Percentiles rank a stretch among this genome's conserved stretches.
These are phyloP conservation scores for Rhopilema esculentum DNA, from an alignment of 30 jellyfish, hydroid and myxozoan species.

Conservation along the genomic window DNA sequence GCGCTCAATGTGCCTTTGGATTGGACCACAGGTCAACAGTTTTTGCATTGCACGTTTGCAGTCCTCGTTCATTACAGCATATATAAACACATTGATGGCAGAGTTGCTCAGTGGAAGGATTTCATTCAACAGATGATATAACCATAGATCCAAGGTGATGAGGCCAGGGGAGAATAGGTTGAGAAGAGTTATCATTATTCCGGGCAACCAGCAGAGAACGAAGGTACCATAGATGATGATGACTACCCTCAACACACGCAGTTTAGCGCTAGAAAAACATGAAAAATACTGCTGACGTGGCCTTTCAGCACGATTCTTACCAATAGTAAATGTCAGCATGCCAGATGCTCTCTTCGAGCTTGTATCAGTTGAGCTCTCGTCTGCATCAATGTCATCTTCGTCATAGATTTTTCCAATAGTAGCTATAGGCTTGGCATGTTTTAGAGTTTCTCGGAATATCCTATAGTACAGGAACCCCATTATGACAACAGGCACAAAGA, in stretches of 20 bases:
- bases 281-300: neutral
- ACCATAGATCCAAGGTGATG: slow-evolving; percentile 45
- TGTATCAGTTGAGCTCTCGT: neutral
- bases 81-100: slow-evolving; percentile 73
- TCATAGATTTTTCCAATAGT: slow-evolving; percentile 2
- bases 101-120: slow-evolving; percentile 72
- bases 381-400: neutral
- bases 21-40: slow-evolving; percentile 20
- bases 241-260: slow-evolving; percentile 23
- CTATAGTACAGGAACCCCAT: slow-evolving; percentile 72
- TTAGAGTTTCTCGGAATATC: slow-evolving; percentile 67
- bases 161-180: slow-evolving; percentile 35
- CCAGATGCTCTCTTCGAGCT: neutral
- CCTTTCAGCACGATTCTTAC: too few species aligned
- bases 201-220: slow-evolving; percentile 89
- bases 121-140: slow-evolving; percentile 43
- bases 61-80: slow-evolving; percentile 73
- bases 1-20: slow-evolving; percentile 12
- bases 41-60: slow-evolving; percentile 59
- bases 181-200: slow-evolving; percentile 20
- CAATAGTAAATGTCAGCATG: neutral
- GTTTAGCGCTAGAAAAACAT: slow-evolving; percentile 32
- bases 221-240: slow-evolving; percentile 71
- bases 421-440: slow-evolving; percentile 65
- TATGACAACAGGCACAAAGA: slow-evolving; percentile 63